phyloP scores from a whole-genome alignment of 2,797 vertebrate species.

The Myoxocephalus aenaeus region DNA sequence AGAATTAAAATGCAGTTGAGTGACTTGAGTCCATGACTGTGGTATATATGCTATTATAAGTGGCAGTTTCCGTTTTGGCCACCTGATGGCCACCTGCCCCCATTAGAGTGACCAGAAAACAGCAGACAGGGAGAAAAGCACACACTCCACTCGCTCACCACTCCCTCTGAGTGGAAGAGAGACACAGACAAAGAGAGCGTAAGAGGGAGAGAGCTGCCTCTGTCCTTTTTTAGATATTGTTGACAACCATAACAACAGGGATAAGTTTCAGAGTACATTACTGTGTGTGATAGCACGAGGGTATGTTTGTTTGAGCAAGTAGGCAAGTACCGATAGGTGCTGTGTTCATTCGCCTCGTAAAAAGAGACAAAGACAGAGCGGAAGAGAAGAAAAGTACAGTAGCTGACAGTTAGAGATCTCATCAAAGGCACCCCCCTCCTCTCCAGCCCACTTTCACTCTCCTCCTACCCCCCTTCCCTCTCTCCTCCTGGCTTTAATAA shows the following conservation, averaged over 20 bases:
- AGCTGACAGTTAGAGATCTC: slow-evolving; percentile 83
- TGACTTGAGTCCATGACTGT: slow-evolving; percentile 35
- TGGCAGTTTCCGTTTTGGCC: slow-evolving; percentile 84
- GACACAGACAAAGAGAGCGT: slow-evolving; percentile 55
- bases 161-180: slow-evolving; percentile 56
- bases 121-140: slow-evolving; percentile 43
- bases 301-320: slow-evolving; percentile 61
- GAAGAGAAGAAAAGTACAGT: slow-evolving; percentile 78
- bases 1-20: slow-evolving; percentile 34
- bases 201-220: slow-evolving; percentile 32
- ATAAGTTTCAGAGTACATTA: slow-evolving; percentile 72
- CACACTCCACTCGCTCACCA: slow-evolving; percentile 50
- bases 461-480: slow-evolving; percentile 41
- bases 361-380: slow-evolving; percentile 76
- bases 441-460: slow-evolving; percentile 47
- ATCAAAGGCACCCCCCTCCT: slow-evolving; percentile 78
- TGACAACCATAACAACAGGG: slow-evolving; percentile 72
- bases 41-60: slow-evolving; percentile 43
- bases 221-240: slow-evolving; percentile 70
- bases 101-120: slow-evolving; percentile 70
- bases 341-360: slow-evolving; percentile 73
- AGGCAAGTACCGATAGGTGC: slow-evolving; percentile 57
- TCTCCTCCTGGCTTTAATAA: slow-evolving; percentile 85
- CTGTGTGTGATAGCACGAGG: slow-evolving; percentile 61
- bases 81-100: slow-evolving; percentile 90